phyloP scores from a whole-genome alignment of 1,140 invertebrate genomes.

The Drosophila nebulosa region DNA sequence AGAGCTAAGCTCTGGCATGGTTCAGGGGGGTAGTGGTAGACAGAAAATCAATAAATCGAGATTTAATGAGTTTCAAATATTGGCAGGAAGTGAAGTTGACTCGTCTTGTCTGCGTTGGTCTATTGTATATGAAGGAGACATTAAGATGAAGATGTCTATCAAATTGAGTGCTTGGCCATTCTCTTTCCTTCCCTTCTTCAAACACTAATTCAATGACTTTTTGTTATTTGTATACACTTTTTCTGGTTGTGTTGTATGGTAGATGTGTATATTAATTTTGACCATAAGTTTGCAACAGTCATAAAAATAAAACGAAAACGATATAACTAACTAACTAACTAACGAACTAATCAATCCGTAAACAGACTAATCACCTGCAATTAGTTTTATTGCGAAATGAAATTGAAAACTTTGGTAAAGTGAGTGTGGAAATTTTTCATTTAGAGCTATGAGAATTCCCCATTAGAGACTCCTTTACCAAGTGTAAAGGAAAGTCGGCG shows the following conservation, averaged over 20 bases:
- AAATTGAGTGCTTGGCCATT: conserved; percentile 8
- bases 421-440: no score
- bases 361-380: no score
- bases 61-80: conserved; percentile 75
- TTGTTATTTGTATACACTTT: background rate
- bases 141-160: conserved; percentile 28
- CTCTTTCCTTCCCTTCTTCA: background rate
- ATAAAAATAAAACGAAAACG: background rate
- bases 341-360: no score
- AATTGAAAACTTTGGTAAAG: no score
- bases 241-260: background rate
- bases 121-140: background rate
- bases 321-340: no score
- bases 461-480: no score
- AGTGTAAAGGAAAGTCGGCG: background rate
- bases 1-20: background rate
- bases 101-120: conserved; percentile 24
- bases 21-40: conserved; percentile 9
- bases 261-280: background rate
- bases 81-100: background rate
- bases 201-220: conserved; percentile 25
- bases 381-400: no score
- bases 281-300: background rate
- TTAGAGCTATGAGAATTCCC: no score
- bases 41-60: conserved; percentile 73